A percentile compares a stretch with the other conserved stretches of the same genome.
Conservation (phyloP, 2,113 vertebrate genomes). For the Anarrhichthys ocellatus region DNA sequence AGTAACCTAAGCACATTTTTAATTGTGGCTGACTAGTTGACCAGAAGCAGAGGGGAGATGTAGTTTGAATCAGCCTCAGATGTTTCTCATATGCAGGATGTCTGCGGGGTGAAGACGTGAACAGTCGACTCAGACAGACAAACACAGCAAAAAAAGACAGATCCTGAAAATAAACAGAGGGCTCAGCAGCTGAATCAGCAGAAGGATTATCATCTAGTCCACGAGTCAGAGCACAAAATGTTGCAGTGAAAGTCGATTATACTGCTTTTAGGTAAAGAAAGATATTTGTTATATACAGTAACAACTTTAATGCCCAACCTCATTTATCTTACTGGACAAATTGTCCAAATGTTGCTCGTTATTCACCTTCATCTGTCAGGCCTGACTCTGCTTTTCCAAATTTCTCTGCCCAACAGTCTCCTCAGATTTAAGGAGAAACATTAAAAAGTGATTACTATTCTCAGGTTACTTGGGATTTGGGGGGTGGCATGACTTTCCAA, state of each 20-base stretch:
- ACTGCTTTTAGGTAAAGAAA: constrained; percentile 52
- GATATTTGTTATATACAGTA: constrained; percentile 44
- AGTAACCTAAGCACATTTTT: not conserved
- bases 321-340: constrained; percentile 40
- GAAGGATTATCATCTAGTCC: constrained; percentile 52
- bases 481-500: constrained; percentile 29
- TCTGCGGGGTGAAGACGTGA: constrained; percentile 11
- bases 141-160: not conserved
- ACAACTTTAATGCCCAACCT: constrained; percentile 26
- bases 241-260: constrained; percentile 61
- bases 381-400: constrained; percentile 14
- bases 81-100: constrained; percentile 4
- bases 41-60: constrained; percentile 1
- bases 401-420: constrained; percentile 10
- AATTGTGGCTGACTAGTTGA: not conserved
- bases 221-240: constrained; percentile 17
- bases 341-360: constrained; percentile 7
- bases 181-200: no score
- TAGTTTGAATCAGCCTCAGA: constrained; percentile 10
- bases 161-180: constrained; percentile 44
- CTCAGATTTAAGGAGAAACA: constrained; percentile 12
- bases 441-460: constrained; percentile 48
- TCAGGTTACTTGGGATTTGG: constrained; percentile 57
- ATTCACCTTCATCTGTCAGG: constrained; percentile 23
- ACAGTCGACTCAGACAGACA: not conserved